Base-by-base conservation (phyloP, 2,113 vertebrate genomes). In the Nannospalax galili region DNA sequence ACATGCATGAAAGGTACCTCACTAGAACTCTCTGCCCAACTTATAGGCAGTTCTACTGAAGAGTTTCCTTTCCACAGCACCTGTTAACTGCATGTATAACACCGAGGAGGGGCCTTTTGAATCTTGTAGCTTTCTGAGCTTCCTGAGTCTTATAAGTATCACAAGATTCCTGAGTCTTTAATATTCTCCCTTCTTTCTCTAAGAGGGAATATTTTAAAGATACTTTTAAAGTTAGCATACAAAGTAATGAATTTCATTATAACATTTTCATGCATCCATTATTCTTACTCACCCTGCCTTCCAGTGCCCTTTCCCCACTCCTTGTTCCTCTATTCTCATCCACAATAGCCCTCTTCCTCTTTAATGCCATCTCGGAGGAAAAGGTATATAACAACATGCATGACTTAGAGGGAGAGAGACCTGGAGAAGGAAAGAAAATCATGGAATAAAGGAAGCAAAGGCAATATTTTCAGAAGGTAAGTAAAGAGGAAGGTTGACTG, bases 71-170 rank as follows among this genome's bases (percentile, higher is more conserved):
- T 16, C 22, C n/a, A 35, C 22, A 56, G 12, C 7, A 56, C 16
- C 35, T 56, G 42, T 17, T 70, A 70, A 37, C 22, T 17, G 22
- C 30, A 52, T 16, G 45, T 69, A 24, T n/a, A 35, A 26, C 37
- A 10, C 10, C 26, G 35, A 3, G 4, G 1, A 86, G 24, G 35
- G 24, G 1, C 32, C 7, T 52, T 26, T 3, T 5, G 14, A 17
- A 37, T 28, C 22, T 52, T 70, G 52, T 24, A 62, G 16, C 60
- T 62, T 62, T 62, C 22, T 65, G 20, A 28, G 20, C 3, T 22
- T 65, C 9, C 7, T 65, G 64, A 65, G 26, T 65, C 28, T 65
- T 62, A 17, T 62, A 52, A 52, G 48, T n/a, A 22, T n/a, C 30
- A 37, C 24, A 32, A 52, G 32, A 85, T 32, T 69, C 65, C 45